These are phyloP conservation scores for Matsumurasca onukii DNA, from an alignment of 1,140 invertebrate species.

Conservation along the genomic window DNA sequence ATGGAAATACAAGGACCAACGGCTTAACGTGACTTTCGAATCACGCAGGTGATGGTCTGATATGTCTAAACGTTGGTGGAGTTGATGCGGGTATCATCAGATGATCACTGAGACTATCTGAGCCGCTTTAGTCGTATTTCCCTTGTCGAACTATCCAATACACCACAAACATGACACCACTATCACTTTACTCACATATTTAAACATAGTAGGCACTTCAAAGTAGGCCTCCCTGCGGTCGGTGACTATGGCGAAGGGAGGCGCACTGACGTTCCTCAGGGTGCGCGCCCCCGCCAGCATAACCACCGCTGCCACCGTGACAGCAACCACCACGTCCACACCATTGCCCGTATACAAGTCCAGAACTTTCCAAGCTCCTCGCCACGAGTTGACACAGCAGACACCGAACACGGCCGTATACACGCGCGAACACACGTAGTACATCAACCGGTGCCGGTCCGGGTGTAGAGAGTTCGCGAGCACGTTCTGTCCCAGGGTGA, in stretches of 20 bases:
- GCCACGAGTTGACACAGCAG: constrained; percentile 81
- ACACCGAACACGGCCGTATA: constrained; percentile 75
- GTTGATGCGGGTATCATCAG: no score
- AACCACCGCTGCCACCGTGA: constrained; percentile 59
- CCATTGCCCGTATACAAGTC: constrained; percentile 67
- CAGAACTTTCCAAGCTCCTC: constrained; percentile 75
- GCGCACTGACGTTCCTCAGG: constrained; percentile 76
- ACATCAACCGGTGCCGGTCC: constrained; percentile 64
- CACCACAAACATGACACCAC: no score
- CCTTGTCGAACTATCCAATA: no score
- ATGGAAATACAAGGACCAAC: no score
- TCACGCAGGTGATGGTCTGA: no score
- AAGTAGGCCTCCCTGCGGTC: constrained; percentile 77
- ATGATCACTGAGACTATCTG: no score
- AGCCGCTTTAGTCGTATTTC: no score
- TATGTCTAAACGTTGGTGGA: no score
- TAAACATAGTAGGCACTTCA: constrained; percentile 79
- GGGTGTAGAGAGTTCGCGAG: constrained; percentile 63
- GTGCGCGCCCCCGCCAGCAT: constrained; percentile 62
- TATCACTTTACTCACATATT: constrained; percentile 62
- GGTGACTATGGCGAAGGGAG: constrained; percentile 72
- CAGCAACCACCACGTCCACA: constrained; percentile 55
- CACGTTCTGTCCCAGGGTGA: constrained; percentile 64
- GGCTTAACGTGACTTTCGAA: no score
- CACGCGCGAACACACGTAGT: constrained; percentile 67